Evolutionary conservation across 2,797 vertebrate genomes (phyloP), one percentile per base, ranked within the genome.

Genomic region (Dryobates pubescens): DNA sequence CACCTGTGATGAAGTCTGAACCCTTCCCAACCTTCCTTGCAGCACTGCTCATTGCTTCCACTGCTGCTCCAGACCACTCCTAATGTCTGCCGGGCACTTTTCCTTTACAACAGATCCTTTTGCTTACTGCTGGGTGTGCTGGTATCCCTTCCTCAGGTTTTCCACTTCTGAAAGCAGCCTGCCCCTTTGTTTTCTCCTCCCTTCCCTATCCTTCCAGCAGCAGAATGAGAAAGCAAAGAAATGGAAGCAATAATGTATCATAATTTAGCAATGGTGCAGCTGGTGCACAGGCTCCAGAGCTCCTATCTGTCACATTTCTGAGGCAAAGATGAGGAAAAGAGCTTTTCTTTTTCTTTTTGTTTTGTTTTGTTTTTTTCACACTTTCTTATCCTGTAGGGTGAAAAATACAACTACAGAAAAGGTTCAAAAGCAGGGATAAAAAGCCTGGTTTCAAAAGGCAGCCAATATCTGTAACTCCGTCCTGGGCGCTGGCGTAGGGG

Each of bases 361-460:
- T 36, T 36, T 34, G 32, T 34, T 6, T 61, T 87, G 59, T 36
- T 38, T 7, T 17, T 27, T 27, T 10, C 41, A 80, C 76, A 58
- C 20, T 49, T 76, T 81, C 63, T 72, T 19, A 90, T 75, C 58
- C 53, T 75, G 27, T 9, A 89, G 70, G 70, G n/a, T 49, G 56
- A 93, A 85, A 95, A 88, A 96, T 45, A 73, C 18, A 47, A 85
- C 41, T 22, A 54, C 13, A 67, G 30, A 70, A 65, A 36, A 86
- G 59, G 34, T 72, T 90, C 49, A 76, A 89, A 95, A 49, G 53
- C 45, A 94, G 81, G 41, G 27, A 78, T 20, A 92, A 92, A 92
- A 95, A 92, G 23, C 71, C 27, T 32, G 20, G 58, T 51, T 81
- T 82, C 67, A 90, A 86, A 95, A 92, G 67, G 54, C 57, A 85